Conservation (phyloP, 2,113 vertebrate species). For the Chauna torquata region DNA sequence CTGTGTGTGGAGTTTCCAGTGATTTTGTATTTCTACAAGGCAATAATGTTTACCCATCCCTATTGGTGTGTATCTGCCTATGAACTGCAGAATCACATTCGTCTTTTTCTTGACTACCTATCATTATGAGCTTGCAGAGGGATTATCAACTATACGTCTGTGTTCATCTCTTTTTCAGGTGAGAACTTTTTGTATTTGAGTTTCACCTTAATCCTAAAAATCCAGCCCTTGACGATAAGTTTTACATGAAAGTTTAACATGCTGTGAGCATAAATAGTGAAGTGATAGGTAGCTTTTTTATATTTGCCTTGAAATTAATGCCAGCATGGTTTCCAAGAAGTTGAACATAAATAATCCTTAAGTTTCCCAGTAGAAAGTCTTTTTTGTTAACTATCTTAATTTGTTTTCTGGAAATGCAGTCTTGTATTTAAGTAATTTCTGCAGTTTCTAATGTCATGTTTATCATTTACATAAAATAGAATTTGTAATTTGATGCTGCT, state of each 20-base stretch:
- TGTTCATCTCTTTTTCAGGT: neutral
- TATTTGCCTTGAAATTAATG: neutral
- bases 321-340: neutral
- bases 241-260: neutral
- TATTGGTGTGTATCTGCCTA: neutral
- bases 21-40: neutral
- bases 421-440: neutral
- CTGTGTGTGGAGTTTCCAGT: neutral
- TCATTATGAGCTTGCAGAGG: neutral
- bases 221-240: neutral
- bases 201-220: neutral
- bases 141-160: neutral
- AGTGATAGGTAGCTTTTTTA: neutral
- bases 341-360: neutral
- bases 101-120: neutral
- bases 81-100: neutral
- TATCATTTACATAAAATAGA: neutral
- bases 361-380: neutral
- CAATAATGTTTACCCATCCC: neutral
- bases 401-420: conserved; percentile 1
- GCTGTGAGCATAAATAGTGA: neutral
- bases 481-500: neutral
- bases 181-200: neutral
- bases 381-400: neutral
- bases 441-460: neutral